Evolutionary conservation across 2,113 vertebrate species (phyloP), one percentile per base, ranked within the genome.

Genomic region (Tupaia chinensis): DNA sequence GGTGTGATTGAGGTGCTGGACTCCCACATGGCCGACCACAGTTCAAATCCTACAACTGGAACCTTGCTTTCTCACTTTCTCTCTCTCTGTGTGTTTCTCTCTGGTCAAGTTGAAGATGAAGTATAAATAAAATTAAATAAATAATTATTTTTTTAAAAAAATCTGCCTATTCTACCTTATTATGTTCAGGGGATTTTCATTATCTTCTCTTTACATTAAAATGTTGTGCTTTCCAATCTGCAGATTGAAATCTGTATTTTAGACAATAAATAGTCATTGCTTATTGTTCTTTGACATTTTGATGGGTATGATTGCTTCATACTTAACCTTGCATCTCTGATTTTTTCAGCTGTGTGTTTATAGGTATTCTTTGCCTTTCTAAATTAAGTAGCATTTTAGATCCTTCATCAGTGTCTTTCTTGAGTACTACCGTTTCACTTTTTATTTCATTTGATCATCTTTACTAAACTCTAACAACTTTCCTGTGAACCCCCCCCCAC

Each of bases 241-340:
- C 22, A 83, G 10, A 78, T 6, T 77, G 8, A 89, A 83, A 19
- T 0, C 3, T 27, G 73, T 65, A 56, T 44, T 44, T 44, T 44
- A 44, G 44, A 44, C 5, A 44, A 44, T 44, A 44, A 58, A 34
- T 53, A 32, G 79, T 32, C 34, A 44, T 15, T 29, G 11, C 0
- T 70, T 83, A n/a, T 9, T 87, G 12, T 83, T 86, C 29, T 72
- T 44, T 68, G 23, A 78, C 56, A 78, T 15, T 91, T 25, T 70
- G 13, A 84, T 87, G 56, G 66, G 17, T 61, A 19, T 89, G 32
- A 94, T 78, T 92, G 95, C 29, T 44, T 89, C 61, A 56, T 74
- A 15, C 8, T 63, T 86, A 76, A 70, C 3, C n/a, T 63, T 5
- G 9, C 63, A 14, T 82, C 60, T 60, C 27, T 3, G n/a, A 44